Conservation (phyloP, 2,113 vertebrate species). For the Ceyx margarethae region DNA sequence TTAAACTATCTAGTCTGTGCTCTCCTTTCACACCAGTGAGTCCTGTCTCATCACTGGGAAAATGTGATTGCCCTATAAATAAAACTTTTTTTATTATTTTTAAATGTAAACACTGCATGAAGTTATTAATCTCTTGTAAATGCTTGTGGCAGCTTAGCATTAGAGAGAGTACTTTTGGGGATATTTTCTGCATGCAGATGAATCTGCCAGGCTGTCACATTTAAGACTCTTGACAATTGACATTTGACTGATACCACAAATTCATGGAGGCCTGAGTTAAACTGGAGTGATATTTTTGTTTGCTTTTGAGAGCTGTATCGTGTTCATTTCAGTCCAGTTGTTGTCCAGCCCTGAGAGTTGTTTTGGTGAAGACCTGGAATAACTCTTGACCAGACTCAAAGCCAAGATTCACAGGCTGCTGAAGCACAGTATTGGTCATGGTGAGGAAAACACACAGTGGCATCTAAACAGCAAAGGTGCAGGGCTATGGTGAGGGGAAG, state of each 20-base stretch:
- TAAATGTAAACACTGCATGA: neutral
- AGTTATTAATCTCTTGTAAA: slow-evolving; percentile 43
- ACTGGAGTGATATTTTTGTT: neutral
- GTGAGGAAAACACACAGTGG: neutral
- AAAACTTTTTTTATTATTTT: slow-evolving; percentile 9
- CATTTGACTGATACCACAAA: neutral
- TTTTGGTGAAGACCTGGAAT: neutral
- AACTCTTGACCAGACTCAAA: neutral
- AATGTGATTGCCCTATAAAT: slow-evolving; percentile 34
- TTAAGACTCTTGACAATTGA: neutral
- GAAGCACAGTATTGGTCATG: neutral
- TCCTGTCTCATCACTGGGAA: neutral
- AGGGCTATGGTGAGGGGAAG: neutral
- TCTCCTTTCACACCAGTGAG: neutral
- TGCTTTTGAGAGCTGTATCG: neutral
- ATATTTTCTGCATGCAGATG: slow-evolving; percentile 13
- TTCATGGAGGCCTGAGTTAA: neutral
- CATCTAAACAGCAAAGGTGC: neutral
- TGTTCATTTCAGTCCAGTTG: neutral
- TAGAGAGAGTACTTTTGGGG: neutral
- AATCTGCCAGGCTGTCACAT: neutral
- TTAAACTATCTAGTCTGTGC: neutral
- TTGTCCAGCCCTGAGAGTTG: neutral
- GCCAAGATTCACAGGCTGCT: neutral
- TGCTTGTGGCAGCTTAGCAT: slow-evolving; percentile 10